A percentile compares a stretch with the other conserved stretches of the same genome.
phyloP scores from a whole-genome alignment of 1,140 invertebrate genomes.

The Brachionus paranguensis region DNA sequence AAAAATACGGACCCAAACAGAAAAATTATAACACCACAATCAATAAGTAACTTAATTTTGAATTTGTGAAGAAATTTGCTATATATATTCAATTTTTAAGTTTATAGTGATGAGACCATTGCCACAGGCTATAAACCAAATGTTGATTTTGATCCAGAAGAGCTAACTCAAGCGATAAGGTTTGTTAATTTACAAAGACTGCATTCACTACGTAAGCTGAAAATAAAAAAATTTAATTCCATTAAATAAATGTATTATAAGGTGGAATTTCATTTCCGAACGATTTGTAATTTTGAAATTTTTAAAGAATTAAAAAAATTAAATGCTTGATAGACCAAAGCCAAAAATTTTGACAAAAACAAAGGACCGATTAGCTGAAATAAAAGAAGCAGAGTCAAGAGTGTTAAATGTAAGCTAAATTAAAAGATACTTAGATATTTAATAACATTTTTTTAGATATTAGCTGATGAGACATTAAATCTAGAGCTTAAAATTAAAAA shows the following conservation, averaged over 20 bases:
- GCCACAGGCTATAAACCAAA: conserved; percentile 14
- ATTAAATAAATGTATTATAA: neutral
- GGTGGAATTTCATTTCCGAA: neutral
- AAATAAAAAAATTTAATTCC: neutral
- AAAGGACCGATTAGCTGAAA: neutral
- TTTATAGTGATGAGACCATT: conserved; percentile 39
- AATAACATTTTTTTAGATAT: neutral
- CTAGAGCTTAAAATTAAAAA: neutral
- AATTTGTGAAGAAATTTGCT: neutral
- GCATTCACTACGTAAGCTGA: neutral
- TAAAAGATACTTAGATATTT: neutral
- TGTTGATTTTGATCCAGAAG: neutral
- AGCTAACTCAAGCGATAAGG: neutral
- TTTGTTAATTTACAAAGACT: neutral
- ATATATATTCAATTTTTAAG: neutral
- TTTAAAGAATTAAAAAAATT: neutral
- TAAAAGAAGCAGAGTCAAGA: neutral
- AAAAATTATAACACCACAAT: neutral
- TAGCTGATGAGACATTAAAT: neutral
- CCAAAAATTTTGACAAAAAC: neutral
- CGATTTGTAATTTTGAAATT: neutral
- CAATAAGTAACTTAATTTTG: neutral
- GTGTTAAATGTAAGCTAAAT: neutral
- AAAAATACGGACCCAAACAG: neutral
- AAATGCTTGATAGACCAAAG: neutral